Evolutionary conservation across 2,113 vertebrate species (phyloP).

Genomic region (Danionella cerebrum): DNA sequence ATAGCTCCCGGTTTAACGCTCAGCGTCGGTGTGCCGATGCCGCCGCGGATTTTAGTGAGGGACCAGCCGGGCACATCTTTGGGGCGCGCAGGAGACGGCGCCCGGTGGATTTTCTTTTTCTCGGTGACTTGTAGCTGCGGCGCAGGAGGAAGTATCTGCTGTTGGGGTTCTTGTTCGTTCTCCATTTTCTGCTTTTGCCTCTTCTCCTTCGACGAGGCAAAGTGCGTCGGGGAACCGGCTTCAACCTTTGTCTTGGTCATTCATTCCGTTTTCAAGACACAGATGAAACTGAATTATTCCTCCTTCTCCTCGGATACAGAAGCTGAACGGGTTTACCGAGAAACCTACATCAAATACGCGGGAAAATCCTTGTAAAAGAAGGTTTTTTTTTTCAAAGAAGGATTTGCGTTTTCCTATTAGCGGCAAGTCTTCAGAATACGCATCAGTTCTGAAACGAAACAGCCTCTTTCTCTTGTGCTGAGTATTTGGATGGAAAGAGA

Average conservation of each 20-base stretch:
- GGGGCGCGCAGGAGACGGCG: slow-evolving; percentile 84
- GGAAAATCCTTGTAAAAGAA: no score
- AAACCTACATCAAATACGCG: background rate
- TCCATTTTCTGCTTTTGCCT: slow-evolving; percentile 70
- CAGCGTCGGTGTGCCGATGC: slow-evolving; percentile 63
- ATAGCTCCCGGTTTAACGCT: slow-evolving; percentile 68
- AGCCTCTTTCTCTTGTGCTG: no score
- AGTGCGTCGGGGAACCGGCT: slow-evolving; percentile 59
- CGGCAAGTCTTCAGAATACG: no score
- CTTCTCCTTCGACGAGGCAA: slow-evolving; percentile 67
- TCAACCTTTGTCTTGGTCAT: slow-evolving; percentile 79
- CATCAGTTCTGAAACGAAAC: no score
- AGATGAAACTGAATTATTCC: slow-evolving; percentile 43
- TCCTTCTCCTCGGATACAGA: slow-evolving; percentile 20
- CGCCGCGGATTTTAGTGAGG: slow-evolving; percentile 75
- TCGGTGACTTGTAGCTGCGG: slow-evolving; percentile 39
- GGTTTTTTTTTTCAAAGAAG: no score
- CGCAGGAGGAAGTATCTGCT: slow-evolving; percentile 36
- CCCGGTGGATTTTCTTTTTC: slow-evolving; percentile 81
- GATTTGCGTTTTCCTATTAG: no score
- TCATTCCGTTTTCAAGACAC: slow-evolving; percentile 63
- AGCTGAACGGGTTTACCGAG: slow-evolving; percentile 24
- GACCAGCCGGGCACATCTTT: slow-evolving; percentile 85
- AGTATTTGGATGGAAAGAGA: no score
- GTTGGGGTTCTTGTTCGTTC: slow-evolving; percentile 48